Base-by-base conservation (phyloP, 2,797 vertebrate species). In the Muscicapa striata region DNA sequence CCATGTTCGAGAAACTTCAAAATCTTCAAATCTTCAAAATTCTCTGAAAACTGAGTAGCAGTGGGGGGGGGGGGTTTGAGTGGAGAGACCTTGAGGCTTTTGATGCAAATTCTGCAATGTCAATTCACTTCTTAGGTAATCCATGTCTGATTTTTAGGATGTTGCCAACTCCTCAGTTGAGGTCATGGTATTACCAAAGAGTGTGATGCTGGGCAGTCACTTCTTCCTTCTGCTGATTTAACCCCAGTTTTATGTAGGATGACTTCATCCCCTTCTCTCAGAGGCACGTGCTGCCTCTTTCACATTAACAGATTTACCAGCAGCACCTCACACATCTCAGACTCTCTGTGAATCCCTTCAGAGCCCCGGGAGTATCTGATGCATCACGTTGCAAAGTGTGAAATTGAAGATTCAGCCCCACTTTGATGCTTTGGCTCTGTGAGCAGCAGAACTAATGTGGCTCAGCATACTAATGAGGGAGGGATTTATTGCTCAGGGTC, bases 391-490 rank as follows among this genome's bases (percentile, higher is more conserved):
- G 79, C 68, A 57, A 78, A 49, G 68, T 86, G 92, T 86, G 93
- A 95, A 94, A 88, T 80, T 3, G 43, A 52, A 84, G 80, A 57
- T 86, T 81, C 64, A 36, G 21, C 64, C 68, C 48, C 49, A 15
- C 80, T 94, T 91, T 57, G 75, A 72, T 83, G 72, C 68, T 77
- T 52, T 30, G 6, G 46, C 11, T 2, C 66, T 6, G 32, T 27
- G 63, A 92, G 84, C 38, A 2, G 68, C 87, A 77, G 72, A 87
- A 83, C 82, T 85, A 64, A 94, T 54, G 82, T 59, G 79, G 84
- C 75, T 87, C 61, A 67, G 94, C 78, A 83, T 94, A 22, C 78
- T 91, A 70, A 93, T 87, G 89, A 91, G 78, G 58, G 85, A 38
- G 54, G 32, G 26, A 6, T 94, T 90, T 89, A 30, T 79, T 17